These are phyloP conservation scores for Eunapius fragilis DNA, from an alignment of 37 sponge, comb jelly and placozoan genomes.

Conservation along the genomic window DNA sequence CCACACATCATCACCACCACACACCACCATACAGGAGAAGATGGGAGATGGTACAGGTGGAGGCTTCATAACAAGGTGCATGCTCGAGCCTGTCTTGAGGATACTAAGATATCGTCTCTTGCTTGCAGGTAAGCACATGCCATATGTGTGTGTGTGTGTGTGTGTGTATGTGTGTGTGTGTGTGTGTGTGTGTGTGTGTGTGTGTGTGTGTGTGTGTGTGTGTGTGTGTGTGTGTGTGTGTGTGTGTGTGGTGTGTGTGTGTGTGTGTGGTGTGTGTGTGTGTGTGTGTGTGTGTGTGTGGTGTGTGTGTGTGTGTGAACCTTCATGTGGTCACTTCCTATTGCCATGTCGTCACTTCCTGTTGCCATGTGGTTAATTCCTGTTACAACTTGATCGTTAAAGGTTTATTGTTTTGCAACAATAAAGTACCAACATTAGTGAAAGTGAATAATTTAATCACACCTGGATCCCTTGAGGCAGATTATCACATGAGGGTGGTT, in stretches of 20 bases:
- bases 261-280: slow-evolving; percentile 24
- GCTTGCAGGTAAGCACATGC: slow-evolving; percentile 12
- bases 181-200: slow-evolving; percentile 25
- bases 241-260: neutral
- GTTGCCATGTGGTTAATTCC: no score
- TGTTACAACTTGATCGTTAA: no score
- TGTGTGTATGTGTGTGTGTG: slow-evolving; percentile 15
- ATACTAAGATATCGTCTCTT: slow-evolving; percentile 86
- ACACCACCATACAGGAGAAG: neutral
- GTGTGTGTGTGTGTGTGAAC: neutral
- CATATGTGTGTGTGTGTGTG: neutral
- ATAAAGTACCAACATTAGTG: no score
- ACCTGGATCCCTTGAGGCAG: no score
- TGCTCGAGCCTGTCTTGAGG: slow-evolving; percentile 91
- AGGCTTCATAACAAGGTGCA: slow-evolving; percentile 24
- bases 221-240: neutral
- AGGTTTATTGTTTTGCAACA: no score
- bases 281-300: slow-evolving; percentile 16
- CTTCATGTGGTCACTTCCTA: no score
- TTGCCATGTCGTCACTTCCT: neutral
- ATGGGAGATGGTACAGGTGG: neutral
- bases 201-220: slow-evolving; percentile 14
- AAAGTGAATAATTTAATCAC: no score
- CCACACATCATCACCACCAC: neutral
- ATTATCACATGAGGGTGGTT: no score